A percentile compares a stretch with the other conserved stretches of the same genome.
Conservation (phyloP, 2,113 vertebrate genomes). For the Pardalotus punctatus region DNA sequence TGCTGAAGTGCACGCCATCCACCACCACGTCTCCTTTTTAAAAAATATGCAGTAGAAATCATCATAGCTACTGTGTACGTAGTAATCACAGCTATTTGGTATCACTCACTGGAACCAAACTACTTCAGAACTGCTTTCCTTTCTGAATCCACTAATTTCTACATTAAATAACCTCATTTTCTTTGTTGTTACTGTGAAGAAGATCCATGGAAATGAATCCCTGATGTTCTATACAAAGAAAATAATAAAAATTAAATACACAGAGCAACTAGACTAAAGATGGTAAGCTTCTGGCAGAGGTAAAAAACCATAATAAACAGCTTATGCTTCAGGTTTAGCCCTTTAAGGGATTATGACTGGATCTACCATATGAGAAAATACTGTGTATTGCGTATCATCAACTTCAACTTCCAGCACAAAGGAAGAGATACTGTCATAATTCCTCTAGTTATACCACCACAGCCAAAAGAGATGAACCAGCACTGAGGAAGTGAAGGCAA, state of each 20-base stretch:
- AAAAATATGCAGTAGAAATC: not conserved
- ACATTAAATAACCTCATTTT: not conserved
- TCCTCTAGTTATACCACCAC: not conserved
- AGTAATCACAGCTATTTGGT: not conserved
- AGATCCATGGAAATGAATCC: not conserved
- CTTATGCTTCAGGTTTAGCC: not conserved
- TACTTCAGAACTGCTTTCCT: not conserved
- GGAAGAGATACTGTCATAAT: not conserved
- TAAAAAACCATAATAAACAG: not conserved
- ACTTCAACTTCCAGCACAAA: not conserved
- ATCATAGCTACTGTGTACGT: not conserved
- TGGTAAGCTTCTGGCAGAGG: not conserved
- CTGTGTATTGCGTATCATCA: not conserved
- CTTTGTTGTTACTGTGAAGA: not conserved
- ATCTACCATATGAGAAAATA: not conserved
- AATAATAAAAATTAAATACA: not conserved
- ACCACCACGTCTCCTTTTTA: not conserved
- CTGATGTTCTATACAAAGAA: not conserved
- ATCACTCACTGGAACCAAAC: not conserved
- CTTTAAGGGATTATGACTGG: not conserved
- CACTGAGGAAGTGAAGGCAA: not conserved
- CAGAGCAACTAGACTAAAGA: not conserved
- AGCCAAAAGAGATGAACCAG: not conserved
- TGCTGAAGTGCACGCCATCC: not conserved
- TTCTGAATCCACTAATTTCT: not conserved